Evolutionary conservation across 2,797 vertebrate species (phyloP), one percentile per base, ranked within the genome.

Genomic region (Danio choprae): DNA sequence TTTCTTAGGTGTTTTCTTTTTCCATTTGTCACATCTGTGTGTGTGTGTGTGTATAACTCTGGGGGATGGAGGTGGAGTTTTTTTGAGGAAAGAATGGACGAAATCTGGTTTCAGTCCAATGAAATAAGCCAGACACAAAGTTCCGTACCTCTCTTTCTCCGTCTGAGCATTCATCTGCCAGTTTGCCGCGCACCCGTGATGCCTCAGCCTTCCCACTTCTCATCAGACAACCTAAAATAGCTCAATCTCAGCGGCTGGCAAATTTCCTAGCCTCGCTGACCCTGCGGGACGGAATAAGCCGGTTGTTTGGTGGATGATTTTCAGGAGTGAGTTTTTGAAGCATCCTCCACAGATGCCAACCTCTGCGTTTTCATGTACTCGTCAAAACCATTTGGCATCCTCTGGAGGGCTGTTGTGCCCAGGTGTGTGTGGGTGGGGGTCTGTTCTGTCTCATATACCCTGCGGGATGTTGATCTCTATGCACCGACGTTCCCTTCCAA

Each of bases 1-100:
- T 36, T 74, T 79, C 48, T 36, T 7, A 16, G 8, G 11, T 40
- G 53, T 60, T 79, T 72, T 63, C 3, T 10, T 53, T 63, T 71
- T 62, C 20, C 15, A 50, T 72, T 74, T 79, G 55, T 74, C 68
- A 65, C n/a, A 22, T 51, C 69, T 56, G 71, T 69, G 50, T 64
- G 9, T 10, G 20, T 65, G 44, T 44, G 38, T 36, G 72, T 63
- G 62, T 36, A 40, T 20, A 67, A 46, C 74, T 10, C 63, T 76
- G 62, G 53, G 75, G 51, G n/a, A 58, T 77, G 43, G 53, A 68
- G 58, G 75, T n/a, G 40, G 40, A 69, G 56, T 69, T 69, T 70
- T 44, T 70, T 12, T 60, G 44, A 20, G 56, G 43, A 43, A 18
- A 40, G 53, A 16, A 65, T 44, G 48, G n/a, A 78, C 38, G 12